Base-by-base conservation (phyloP, 2,888 invertebrate species). In the Julus scanicus region DNA sequence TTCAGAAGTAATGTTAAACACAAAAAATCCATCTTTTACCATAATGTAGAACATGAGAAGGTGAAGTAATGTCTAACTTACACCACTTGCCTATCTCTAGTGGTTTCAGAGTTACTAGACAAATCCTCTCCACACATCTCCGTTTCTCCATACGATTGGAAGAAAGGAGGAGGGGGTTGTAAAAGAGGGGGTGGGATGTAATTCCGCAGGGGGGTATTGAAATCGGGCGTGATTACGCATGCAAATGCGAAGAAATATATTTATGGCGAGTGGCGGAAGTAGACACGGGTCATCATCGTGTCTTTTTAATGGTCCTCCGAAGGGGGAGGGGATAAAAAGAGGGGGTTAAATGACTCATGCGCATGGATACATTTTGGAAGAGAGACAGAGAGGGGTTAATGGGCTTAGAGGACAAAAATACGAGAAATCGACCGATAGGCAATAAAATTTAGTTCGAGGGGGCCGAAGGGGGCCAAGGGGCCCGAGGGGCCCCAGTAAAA, bases 351-450 rank as follows among this genome's bases (percentile, higher is more conserved):
- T 53, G 53, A 53, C 15, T 53, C 53, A 53, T 53, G 53, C 53
- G 53, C 53, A 53, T 53, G 53, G 53, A 53, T 53, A 53, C 53
- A 53, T 53, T 53, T 53, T 53, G 13, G 53, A 17, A 44, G 44
- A 85, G 85, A 85, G 13, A 13, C 2, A 44, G 44, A 85, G 85
- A 85, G 40, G 85, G 40, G 44, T 85, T 44, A 85, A 85, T 85
- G 44, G 39, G 39, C 37, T 85, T 17, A 17, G n/a, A 20, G 20
- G 44, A 44, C 44, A 44, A 44, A 44, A 44, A 44, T 20, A 37
- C 37, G 20, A 37, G 44, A 37, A 20, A 85, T 44, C 39, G 44
- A 85, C 20, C 39, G n/a, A 85, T 40, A 40, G 17, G 39, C 29
- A 83, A 83, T 83, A 83, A 83, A 83, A 83, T 15, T 39, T 3